A percentile compares a stretch with the other conserved stretches of the same genome.
These are phyloP conservation scores for Zoroaster sp. DNA, from an alignment of 53 echinoderm and acorn worm genomes.

Conservation along the genomic window DNA sequence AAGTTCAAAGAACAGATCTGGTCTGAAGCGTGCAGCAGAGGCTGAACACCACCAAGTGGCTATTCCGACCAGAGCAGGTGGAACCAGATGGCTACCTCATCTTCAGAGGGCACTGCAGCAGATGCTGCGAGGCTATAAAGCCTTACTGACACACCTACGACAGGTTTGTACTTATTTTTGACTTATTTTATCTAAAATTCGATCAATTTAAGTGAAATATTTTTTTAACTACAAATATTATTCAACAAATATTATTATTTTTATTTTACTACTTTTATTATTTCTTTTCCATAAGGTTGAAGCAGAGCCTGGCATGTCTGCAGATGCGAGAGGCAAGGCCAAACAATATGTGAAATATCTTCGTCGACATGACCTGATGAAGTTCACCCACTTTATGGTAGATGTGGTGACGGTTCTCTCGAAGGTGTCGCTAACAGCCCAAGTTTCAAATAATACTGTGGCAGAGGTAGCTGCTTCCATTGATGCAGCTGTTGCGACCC, in stretches of 20 bases:
- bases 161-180: not conserved
- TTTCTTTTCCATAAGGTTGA: not conserved
- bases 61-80: conserved; percentile 45
- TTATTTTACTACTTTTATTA: not conserved
- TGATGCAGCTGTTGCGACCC: conserved; percentile 37
- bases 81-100: conserved; percentile 65
- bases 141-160: not conserved
- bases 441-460: not conserved
- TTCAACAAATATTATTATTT: no score
- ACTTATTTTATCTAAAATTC: not conserved
- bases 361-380: not conserved
- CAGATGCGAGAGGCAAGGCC: not conserved
- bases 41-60: conserved; percentile 7
- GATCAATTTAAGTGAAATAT: no score
- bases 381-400: not conserved
- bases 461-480: conserved; percentile 42
- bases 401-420: not conserved
- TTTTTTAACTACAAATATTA: no score
- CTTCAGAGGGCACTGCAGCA: conserved; percentile 45
- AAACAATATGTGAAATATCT: not conserved
- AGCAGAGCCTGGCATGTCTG: conserved; percentile 10
- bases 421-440: conserved; percentile 1
- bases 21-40: conserved; percentile 36
- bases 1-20: conserved; percentile 27
- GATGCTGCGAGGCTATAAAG: not conserved